These are phyloP conservation scores for Sepiola atlantica DNA, from an alignment of 2,888 invertebrate genomes.

Conservation along the genomic window DNA sequence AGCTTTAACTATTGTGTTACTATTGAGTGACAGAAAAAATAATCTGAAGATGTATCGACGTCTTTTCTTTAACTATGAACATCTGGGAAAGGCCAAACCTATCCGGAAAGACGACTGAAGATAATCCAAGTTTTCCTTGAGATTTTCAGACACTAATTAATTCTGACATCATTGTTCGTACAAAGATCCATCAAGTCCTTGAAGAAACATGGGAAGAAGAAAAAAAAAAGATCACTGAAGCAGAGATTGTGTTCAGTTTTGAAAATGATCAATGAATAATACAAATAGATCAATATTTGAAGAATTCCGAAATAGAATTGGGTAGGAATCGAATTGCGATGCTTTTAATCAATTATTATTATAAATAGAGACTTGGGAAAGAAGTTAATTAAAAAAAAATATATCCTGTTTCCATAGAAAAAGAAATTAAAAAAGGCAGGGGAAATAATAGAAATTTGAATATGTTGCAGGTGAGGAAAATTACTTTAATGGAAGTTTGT, in stretches of 20 bases:
- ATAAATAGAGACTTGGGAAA: background rate
- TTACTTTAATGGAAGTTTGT: background rate
- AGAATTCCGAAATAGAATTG: background rate
- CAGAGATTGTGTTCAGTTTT: background rate
- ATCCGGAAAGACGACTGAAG: background rate
- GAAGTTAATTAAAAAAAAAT: background rate
- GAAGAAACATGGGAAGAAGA: background rate
- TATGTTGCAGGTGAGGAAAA: background rate
- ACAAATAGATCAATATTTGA: slow-evolving; percentile 32
- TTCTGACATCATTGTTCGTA: background rate
- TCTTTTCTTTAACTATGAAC: background rate
- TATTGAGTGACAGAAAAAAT: background rate
- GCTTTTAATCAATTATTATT: slow-evolving; percentile 6
- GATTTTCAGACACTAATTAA: slow-evolving; percentile 13
- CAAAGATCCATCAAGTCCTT: background rate
- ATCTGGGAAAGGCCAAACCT: background rate
- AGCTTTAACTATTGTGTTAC: background rate
- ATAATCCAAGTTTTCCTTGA: background rate
- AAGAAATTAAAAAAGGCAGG: too few relatives aligned
- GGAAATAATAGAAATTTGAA: background rate
- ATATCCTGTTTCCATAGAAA: too few relatives aligned
- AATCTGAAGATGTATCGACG: background rate
- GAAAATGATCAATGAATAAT: background rate
- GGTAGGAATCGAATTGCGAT: background rate
- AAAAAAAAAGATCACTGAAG: background rate